Evolutionary conservation across 2,888 invertebrate genomes (phyloP).

Genomic region (Caradrina kadenii): DNA sequence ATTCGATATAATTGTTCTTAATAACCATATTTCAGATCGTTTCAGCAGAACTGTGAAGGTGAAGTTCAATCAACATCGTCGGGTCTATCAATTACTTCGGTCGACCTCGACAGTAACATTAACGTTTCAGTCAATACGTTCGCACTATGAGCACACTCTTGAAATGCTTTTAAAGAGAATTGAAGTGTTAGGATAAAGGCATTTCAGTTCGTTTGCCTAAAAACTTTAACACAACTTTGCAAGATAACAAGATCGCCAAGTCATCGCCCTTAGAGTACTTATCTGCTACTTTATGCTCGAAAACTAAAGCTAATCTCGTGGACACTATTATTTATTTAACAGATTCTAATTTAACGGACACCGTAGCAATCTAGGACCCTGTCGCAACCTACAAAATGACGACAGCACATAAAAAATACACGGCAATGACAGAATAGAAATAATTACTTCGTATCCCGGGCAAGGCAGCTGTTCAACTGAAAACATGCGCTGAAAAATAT

Average conservation of each 20-base stretch:
- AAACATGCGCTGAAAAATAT: slow-evolving; percentile 73
- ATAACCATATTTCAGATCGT: neutral
- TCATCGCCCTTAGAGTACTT: slow-evolving; percentile 33
- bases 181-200: slow-evolving; percentile 8
- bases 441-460: slow-evolving; percentile 91
- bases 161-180: slow-evolving; percentile 11
- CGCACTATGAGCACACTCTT: slow-evolving; percentile 3
- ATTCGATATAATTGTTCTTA: too few relatives aligned
- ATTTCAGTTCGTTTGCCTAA: slow-evolving; percentile 19
- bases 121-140: slow-evolving; percentile 18
- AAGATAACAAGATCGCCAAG: slow-evolving; percentile 37
- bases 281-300: slow-evolving; percentile 7
- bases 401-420: slow-evolving; percentile 88
- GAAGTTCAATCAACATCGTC: slow-evolving; percentile 5
- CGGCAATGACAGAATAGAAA: slow-evolving; percentile 90
- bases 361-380: slow-evolving; percentile 62
- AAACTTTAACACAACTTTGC: slow-evolving; percentile 34
- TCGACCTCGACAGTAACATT: slow-evolving; percentile 3
- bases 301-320: slow-evolving; percentile 40
- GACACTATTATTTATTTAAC: slow-evolving; percentile 55
- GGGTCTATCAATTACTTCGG: slow-evolving; percentile 1
- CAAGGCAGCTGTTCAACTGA: slow-evolving; percentile 81
- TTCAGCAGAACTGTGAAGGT: neutral
- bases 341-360: slow-evolving; percentile 60
- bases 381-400: slow-evolving; percentile 76